Evolutionary conservation across 2,113 vertebrate genomes (phyloP), one percentile per base, ranked within the genome.

Genomic region (Asarcornis scutulata): DNA sequence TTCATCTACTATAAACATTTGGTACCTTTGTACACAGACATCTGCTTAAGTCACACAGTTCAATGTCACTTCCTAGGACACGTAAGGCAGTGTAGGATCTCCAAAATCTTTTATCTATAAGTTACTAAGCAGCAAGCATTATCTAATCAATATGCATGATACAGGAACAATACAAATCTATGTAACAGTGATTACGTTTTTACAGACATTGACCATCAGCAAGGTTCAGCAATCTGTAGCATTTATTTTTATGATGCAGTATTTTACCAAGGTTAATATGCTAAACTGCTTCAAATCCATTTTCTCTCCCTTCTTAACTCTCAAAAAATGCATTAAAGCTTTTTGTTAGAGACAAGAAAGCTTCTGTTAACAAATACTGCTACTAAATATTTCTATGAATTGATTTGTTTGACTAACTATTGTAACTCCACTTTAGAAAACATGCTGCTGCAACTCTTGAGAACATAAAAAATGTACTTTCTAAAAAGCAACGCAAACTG

Each of bases 1-100:
- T 91, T 88, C 73, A 89, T 21, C 53, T 58, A 64, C 66, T 64
- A 90, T 59, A 86, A 72, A 93, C 86, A 97, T 32, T 91, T 83
- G 93, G 52, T 17, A 38, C 91, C 44, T 95, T 92, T 96, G 84
- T 26, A 79, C 17, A 44, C 3, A 46, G 46, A 95, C 97, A 98
- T 83, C 97, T 98, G 98, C 86, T 86, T 44, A 5, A 95, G 93
- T 98, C 96, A 4, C 98, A 98, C 83, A 55, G 82, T 79, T 97
- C 96, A 88, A 91, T 83, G 96, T 95, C 96, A 96, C 46, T 38
- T 52, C 74, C 89, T 9, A 42, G 91, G 88, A 63, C 83, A 42
- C 13, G 5, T 32, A 67, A 82, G 53, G 52, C 13, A 52, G 34
- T 1, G 8, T 1, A 78, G 9, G 50, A 76, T 77, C 83, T 85